Conservation (phyloP, 2,113 vertebrate species). For the Ammodramus savannarum region DNA sequence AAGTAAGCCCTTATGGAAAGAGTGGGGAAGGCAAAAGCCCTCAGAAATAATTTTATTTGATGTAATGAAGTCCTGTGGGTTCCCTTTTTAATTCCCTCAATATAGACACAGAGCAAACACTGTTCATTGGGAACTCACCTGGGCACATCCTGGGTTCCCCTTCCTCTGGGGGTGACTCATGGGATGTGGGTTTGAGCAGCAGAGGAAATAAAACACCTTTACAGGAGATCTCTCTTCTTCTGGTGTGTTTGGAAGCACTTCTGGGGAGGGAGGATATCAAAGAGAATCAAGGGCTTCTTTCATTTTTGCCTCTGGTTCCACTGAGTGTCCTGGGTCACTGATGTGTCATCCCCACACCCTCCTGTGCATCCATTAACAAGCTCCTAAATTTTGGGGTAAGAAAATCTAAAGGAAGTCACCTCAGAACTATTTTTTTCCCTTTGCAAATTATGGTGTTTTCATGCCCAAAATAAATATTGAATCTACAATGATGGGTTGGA, state of each 20-base stretch:
- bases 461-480: neutral
- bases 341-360: neutral
- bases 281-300: neutral
- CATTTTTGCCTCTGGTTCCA: neutral
- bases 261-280: neutral
- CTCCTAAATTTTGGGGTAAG: neutral
- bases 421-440: neutral
- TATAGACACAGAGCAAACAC: fast-evolving
- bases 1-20: neutral
- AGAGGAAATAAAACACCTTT: neutral
- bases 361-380: neutral
- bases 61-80: neutral
- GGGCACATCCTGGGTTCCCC: neutral
- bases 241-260: neutral
- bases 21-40: neutral
- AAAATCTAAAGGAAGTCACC: neutral
- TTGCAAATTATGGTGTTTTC: neutral
- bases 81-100: neutral
- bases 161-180: neutral
- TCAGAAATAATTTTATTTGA: neutral
- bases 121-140: neutral
- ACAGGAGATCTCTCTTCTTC: neutral
- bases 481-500: neutral
- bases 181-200: neutral
- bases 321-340: neutral